Conservation (phyloP, 2,888 invertebrate species). For the Apomyelois bistriatella region DNA sequence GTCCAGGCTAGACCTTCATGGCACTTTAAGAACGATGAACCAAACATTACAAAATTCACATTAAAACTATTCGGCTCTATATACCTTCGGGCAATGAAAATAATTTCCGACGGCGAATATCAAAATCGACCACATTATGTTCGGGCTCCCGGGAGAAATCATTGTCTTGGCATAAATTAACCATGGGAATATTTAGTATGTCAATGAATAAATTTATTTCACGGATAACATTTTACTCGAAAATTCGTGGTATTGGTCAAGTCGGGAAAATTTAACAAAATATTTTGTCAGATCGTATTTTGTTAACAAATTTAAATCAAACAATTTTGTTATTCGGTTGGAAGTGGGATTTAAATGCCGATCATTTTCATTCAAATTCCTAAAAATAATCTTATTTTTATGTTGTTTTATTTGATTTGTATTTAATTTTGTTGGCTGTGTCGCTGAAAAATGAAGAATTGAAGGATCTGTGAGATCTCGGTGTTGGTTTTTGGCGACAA, state of each 20-base stretch:
- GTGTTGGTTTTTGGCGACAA: no score
- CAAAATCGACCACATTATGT: constrained; percentile 11
- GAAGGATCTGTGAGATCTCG: no score
- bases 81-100: constrained; percentile 7
- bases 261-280: neutral
- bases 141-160: constrained; percentile 3
- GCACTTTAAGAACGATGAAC: no score
- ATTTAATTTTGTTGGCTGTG: no score
- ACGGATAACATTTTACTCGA: neutral
- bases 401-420: no score
- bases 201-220: constrained; percentile 13
- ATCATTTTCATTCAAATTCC: no score
- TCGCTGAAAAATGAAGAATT: no score
- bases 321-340: no score
- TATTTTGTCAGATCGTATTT: neutral
- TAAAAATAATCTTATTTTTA: no score
- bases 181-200: constrained; percentile 13
- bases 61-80: neutral
- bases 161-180: constrained; percentile 13
- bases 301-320: no score
- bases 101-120: constrained; percentile 8
- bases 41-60: neutral
- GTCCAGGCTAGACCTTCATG: no score
- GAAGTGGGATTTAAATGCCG: no score
- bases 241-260: neutral